Evolutionary conservation across 2,797 vertebrate genomes (phyloP), one percentile per base, ranked within the genome.

Genomic region (Pantherophis alleghaniensis): DNA sequence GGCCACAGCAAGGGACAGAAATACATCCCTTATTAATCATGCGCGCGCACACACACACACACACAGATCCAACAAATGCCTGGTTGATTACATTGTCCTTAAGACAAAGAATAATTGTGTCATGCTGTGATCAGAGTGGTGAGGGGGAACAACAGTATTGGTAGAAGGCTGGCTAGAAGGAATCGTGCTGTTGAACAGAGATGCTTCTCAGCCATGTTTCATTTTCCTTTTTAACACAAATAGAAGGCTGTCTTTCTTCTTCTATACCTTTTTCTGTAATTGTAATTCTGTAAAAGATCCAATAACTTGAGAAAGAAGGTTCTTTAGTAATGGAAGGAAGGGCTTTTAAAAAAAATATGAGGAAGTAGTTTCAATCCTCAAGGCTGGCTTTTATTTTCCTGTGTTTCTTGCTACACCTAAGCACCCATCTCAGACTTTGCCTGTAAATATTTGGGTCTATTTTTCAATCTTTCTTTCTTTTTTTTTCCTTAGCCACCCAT

Each of bases 371-470:
- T 42, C n/a, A 94, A 93, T 86, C 89, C 28, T 26, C 2, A 89
- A 5, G 0, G 20, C 2, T 0, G 69, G 94, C 91, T 96, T 96
- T 95, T 42, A 94, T 95, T 94, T 0, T 2, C 26, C 93, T 90
- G 7, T 22, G 26, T 66, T 90, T 6, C 66, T 90, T 92, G 93
- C 83, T 4, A 56, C 51, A 69, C 90, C 74, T 86, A 0, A 32
- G 2, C 87, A 24, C 87, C 90, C 69, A 12, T 37, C 94, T 60
- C 1, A 0, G 93, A 2, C 92, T n/a, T 74, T 0, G 86, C 93
- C 94, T 90, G 63, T 28, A 24, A 95, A 88, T 69, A 14, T 69
- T n/a, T 69, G 28, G 66, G 26, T 69, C 14, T 32, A 16, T 32
- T 32, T 69, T 69, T 69, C 66, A 69, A 69, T 20, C 18, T 59